Percentiles rank a stretch among this genome's conserved stretches.
Evolutionary conservation across 23 tunicate species (phyloP).

Genomic region (Clavelina lepadiformis): DNA sequence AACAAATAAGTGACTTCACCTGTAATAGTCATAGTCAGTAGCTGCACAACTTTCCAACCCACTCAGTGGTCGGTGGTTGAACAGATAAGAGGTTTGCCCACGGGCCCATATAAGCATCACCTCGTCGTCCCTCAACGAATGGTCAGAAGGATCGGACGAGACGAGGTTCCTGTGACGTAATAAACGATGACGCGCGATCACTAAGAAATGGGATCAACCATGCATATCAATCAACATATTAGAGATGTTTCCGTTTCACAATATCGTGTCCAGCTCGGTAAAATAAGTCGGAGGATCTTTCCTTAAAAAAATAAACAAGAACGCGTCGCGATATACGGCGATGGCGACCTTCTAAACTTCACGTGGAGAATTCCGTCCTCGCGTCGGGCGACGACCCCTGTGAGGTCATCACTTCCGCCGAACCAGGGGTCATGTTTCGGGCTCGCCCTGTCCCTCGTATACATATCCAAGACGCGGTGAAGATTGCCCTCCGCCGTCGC

Average conservation of each 20-base stretch:
- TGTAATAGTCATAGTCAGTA: constrained; percentile 59
- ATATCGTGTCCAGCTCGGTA: too few species aligned
- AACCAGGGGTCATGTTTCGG: constrained; percentile 47
- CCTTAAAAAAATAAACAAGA: background rate
- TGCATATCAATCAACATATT: too few species aligned
- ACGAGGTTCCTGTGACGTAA: constrained; percentile 24
- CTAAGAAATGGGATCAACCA: too few species aligned
- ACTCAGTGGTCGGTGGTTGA: constrained; percentile 40
- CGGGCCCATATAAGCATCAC: constrained; percentile 54
- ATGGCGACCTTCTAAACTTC: constrained; percentile 34
- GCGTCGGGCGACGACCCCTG: constrained; percentile 40
- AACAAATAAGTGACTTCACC: constrained; percentile 16
- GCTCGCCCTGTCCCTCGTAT: constrained; percentile 59
- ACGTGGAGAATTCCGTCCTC: constrained; percentile 45
- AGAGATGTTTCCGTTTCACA: too few species aligned
- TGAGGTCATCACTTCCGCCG: constrained; percentile 60
- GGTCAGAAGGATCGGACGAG: constrained; percentile 39
- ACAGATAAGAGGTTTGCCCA: constrained; percentile 45
- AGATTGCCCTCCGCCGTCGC: constrained; percentile 33
- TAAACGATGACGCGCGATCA: too few species aligned
- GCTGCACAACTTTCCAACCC: constrained; percentile 67
- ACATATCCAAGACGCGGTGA: constrained; percentile 57
- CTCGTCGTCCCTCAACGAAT: constrained; percentile 16
- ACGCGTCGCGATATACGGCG: background rate
- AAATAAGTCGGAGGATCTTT: background rate